These are phyloP conservation scores for Lota lota DNA, from an alignment of 2,113 vertebrate species.

Conservation along the genomic window DNA sequence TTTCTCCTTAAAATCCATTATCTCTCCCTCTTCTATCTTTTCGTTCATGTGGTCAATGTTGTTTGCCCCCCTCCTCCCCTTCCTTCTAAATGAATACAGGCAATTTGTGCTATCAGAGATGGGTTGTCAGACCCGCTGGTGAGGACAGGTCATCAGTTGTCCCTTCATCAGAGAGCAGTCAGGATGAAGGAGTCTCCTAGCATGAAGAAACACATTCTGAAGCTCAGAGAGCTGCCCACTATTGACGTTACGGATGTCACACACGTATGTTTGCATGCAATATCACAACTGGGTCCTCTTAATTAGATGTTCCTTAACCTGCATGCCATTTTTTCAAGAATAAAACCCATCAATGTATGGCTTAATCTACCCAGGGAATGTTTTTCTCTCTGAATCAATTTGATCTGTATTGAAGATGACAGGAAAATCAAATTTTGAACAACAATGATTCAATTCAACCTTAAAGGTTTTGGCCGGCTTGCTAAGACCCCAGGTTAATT, in stretches of 20 bases:
- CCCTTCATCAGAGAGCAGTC: constrained; percentile 84
- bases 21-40: constrained; percentile 1
- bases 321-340: background rate
- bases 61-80: background rate
- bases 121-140: constrained; percentile 84
- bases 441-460: no score
- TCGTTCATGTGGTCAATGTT: background rate
- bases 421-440: no score
- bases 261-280: constrained; percentile 76
- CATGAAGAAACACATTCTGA: constrained; percentile 69
- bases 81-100: constrained; percentile 59
- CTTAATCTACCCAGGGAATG: background rate
- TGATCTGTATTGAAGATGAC: no score
- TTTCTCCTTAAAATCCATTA: background rate
- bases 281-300: background rate
- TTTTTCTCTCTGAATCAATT: no score
- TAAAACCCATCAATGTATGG: background rate
- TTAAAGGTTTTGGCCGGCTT: no score
- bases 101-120: constrained; percentile 75
- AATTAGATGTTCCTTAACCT: no score
- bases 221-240: constrained; percentile 76
- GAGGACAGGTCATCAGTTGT: constrained; percentile 84
- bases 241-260: constrained; percentile 77
- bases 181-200: constrained; percentile 83
- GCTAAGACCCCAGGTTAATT: no score